phyloP scores from a whole-genome alignment of 2,113 vertebrate species.

The Cynoglossus semilaevis region DNA sequence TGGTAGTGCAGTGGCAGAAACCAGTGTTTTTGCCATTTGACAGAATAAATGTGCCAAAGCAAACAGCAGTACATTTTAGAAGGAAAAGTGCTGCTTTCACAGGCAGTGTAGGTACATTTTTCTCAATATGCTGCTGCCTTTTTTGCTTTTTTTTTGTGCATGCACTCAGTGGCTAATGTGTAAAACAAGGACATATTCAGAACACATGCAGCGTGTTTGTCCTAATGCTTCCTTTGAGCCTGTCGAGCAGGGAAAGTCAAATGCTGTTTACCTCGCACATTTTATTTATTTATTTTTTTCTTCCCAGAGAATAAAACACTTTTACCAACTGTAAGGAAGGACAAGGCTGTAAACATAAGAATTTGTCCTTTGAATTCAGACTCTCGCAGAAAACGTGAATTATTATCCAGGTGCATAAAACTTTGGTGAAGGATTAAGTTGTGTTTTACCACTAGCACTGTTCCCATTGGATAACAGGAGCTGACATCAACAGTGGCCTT shows the following conservation, averaged over 20 bases:
- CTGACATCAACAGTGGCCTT: no score
- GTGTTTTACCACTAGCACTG: no score
- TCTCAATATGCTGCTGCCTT: neutral
- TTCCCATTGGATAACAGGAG: no score
- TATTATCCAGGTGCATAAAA: no score
- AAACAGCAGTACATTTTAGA: conserved; percentile 7
- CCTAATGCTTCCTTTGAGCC: no score
- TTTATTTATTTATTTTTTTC: conserved; percentile 1
- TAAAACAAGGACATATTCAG: neutral
- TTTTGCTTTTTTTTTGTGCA: neutral
- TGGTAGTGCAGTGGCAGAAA: conserved; percentile 13
- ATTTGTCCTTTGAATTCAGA: no score
- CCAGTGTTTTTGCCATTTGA: conserved; percentile 5
- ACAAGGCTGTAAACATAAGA: no score
- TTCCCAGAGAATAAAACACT: neutral
- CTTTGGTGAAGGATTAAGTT: no score
- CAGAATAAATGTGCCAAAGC: neutral
- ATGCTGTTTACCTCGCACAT: no score
- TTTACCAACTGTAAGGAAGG: neutral
- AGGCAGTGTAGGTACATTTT: neutral
- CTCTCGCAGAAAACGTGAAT: no score
- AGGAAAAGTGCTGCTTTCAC: conserved; percentile 10
- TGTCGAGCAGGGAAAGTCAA: no score
- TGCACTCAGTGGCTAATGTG: neutral
- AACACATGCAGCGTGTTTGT: neutral